Conservation (phyloP, 92 coral and sea anemone genomes). For the Diadumene lineata region DNA sequence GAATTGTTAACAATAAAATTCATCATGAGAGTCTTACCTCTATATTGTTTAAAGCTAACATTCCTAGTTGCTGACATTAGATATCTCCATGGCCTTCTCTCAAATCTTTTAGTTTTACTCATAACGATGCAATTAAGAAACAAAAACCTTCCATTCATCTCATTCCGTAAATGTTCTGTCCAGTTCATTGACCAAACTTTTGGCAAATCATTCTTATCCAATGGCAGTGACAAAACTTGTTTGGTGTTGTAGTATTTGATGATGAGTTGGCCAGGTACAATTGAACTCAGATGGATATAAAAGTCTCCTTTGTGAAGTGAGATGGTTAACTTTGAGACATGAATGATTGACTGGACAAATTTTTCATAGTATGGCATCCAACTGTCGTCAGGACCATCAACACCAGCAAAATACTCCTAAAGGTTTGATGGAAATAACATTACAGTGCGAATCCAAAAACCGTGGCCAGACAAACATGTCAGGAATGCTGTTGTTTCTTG, state of each 20-base stretch:
- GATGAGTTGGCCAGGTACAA: conserved; percentile 85
- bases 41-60: conserved; percentile 68
- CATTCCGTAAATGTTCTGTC: conserved; percentile 78
- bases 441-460: too few relatives aligned
- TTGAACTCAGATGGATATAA: conserved; percentile 78
- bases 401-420: conserved; percentile 75
- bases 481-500: too few relatives aligned
- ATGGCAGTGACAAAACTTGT: conserved; percentile 69
- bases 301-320: conserved; percentile 95
- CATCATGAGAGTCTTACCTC: conserved; percentile 42
- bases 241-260: conserved; percentile 87
- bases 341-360: conserved; percentile 80
- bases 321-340: conserved; percentile 62
- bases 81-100: conserved; percentile 95
- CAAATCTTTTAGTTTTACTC: conserved; percentile 70
- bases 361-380: conserved; percentile 95
- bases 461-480: too few relatives aligned
- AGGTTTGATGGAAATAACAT: too few relatives aligned
- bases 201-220: conserved; percentile 75
- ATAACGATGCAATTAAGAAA: conserved; percentile 87
- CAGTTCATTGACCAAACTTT: conserved; percentile 79
- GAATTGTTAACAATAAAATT: too few relatives aligned
- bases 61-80: conserved; percentile 84
- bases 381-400: conserved; percentile 80
- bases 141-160: conserved; percentile 85